A percentile compares a stretch with the other conserved stretches of the same genome.
Conservation (phyloP, 2,888 invertebrate genomes). For the Antheraea yamamai region DNA sequence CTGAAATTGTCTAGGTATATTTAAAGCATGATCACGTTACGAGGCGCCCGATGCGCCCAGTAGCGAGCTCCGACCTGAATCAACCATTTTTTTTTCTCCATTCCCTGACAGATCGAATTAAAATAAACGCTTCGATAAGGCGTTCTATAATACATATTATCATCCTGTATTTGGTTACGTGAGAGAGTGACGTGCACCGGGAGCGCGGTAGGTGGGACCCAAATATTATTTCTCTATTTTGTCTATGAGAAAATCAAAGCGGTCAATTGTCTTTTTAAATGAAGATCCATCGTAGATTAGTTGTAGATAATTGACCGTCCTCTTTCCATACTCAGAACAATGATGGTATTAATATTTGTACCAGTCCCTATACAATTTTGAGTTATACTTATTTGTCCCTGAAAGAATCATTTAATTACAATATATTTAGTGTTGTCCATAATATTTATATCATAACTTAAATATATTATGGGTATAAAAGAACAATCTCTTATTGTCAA, state of each 20-base stretch:
- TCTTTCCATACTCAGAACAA: not conserved
- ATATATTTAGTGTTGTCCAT: too few relatives aligned
- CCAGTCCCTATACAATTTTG: not conserved
- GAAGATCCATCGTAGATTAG: not conserved
- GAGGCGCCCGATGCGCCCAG: constrained; percentile 58
- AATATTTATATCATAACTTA: too few relatives aligned
- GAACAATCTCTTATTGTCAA: too few relatives aligned
- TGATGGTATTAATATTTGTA: not conserved
- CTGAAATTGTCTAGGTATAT: constrained; percentile 13
- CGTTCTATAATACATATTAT: constrained; percentile 71
- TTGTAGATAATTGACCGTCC: not conserved
- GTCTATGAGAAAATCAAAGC: constrained; percentile 19
- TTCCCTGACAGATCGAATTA: constrained; percentile 81
- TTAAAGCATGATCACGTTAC: constrained; percentile 53
- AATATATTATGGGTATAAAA: too few relatives aligned
- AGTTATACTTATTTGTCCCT: too few relatives aligned
- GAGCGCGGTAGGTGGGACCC: constrained; percentile 76
- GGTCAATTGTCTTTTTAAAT: constrained; percentile 12
- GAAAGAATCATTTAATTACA: too few relatives aligned
- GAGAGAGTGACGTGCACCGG: constrained; percentile 72
- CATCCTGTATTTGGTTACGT: constrained; percentile 79
- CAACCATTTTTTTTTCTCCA: constrained; percentile 66
- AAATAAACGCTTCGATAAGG: constrained; percentile 80
- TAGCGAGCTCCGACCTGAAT: constrained; percentile 64
- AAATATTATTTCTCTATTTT: constrained; percentile 42